phyloP scores from a whole-genome alignment of 2,888 invertebrate species.

The Ephialtes manifestator region DNA sequence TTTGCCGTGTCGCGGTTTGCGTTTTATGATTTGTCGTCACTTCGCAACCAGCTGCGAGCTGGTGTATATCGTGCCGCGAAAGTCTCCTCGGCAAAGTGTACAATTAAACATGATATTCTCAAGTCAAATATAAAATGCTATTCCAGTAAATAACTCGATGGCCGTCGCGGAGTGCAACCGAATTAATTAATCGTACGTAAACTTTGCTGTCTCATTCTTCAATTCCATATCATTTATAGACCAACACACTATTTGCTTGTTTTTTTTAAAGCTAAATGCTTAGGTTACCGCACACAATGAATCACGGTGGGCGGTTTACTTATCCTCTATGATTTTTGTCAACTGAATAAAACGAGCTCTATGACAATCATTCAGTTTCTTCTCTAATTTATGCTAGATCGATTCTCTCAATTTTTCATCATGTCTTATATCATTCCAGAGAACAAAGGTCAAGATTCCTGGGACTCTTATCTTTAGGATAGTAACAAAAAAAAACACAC shows the following conservation, averaged over 20 bases:
- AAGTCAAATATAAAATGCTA: constrained; percentile 12
- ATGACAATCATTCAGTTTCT: background rate
- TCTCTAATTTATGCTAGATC: background rate
- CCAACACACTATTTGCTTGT: background rate
- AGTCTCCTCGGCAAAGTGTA: constrained; percentile 5
- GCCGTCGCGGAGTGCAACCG: background rate
- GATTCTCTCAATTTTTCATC: background rate
- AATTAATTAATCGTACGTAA: constrained; percentile 7
- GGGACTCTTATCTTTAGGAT: constrained; percentile 50
- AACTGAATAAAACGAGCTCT: background rate
- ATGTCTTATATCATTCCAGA: constrained; percentile 37
- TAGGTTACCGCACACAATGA: constrained; percentile 38
- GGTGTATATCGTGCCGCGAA: constrained; percentile 30
- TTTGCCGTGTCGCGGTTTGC: background rate
- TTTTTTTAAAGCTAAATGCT: constrained; percentile 26
- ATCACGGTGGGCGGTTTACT: constrained; percentile 58
- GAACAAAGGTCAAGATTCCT: constrained; percentile 61
- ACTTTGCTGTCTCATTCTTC: background rate
- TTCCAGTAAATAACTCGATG: background rate
- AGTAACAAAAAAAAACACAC: constrained; percentile 34
- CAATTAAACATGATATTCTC: constrained; percentile 48
- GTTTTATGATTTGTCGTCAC: constrained; percentile 44
- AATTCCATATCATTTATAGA: too few relatives aligned
- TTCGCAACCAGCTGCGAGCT: constrained; percentile 55
- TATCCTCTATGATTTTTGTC: constrained; percentile 21